A percentile compares a stretch with the other conserved stretches of the same genome.
Conservation (phyloP, 2,888 invertebrate species). For the Coecobrya sp. region DNA sequence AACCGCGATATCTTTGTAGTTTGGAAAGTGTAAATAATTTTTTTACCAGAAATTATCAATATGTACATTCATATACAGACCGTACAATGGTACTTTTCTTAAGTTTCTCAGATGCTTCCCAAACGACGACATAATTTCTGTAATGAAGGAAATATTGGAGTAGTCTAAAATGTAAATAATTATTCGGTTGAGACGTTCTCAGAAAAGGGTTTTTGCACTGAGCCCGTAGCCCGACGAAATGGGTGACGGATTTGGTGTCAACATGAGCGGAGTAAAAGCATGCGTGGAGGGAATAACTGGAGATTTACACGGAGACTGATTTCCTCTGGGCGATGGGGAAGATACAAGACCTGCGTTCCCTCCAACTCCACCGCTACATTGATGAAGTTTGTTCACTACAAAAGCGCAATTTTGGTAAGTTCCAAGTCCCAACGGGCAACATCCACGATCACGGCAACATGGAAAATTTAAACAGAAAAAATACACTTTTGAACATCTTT, state of each 20-base stretch:
- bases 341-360: constrained; percentile 83
- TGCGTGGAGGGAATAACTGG: constrained; percentile 86
- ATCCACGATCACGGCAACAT: constrained; percentile 19
- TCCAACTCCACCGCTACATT: constrained; percentile 82
- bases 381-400: constrained; percentile 86
- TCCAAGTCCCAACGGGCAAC: constrained; percentile 20
- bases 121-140: background rate
- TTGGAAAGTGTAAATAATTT: constrained; percentile 9
- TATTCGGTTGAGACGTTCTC: constrained; percentile 80
- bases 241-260: constrained; percentile 87
- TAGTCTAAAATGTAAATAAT: constrained; percentile 4
- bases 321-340: constrained; percentile 85
- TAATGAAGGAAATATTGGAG: constrained; percentile 35
- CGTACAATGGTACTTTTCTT: background rate
- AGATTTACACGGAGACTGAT: constrained; percentile 86
- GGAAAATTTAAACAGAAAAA: background rate
- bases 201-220: constrained; percentile 86
- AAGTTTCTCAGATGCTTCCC: constrained; percentile 28
- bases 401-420: background rate
- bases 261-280: constrained; percentile 86
- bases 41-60: background rate
- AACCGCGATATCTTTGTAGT: background rate
- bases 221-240: constrained; percentile 86
- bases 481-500: background rate
- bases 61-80: constrained; percentile 27